Evolutionary conservation across 2,888 invertebrate species (phyloP).

Genomic region (Caenorhabditis panamensis): DNA sequence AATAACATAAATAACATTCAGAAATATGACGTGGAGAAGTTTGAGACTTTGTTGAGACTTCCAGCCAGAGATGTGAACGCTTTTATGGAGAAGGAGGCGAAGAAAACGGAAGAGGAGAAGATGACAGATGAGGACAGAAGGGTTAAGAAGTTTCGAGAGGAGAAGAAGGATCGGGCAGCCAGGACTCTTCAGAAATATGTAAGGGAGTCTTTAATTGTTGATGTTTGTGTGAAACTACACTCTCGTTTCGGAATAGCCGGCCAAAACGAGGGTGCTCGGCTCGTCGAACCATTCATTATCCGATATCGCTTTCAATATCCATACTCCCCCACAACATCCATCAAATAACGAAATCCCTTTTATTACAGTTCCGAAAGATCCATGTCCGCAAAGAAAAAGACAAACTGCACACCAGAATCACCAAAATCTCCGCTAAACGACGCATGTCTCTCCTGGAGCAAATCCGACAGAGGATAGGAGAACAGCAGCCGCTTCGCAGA

Average conservation of each 20-base stretch:
- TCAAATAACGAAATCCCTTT: no score
- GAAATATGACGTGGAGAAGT: conserved; percentile 49
- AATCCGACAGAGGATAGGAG: conserved; percentile 46
- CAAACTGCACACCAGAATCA: conserved; percentile 12
- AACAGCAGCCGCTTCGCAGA: conserved; percentile 36
- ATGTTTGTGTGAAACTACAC: no score
- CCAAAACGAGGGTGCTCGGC: no score
- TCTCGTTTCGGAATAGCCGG: no score
- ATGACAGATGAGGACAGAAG: conserved; percentile 48
- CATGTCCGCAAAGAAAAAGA: conserved; percentile 20
- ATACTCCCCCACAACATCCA: no score
- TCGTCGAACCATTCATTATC: no score
- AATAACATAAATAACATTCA: conserved; percentile 5
- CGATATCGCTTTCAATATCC: no score
- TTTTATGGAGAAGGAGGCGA: conserved; percentile 48
- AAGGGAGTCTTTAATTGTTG: no score
- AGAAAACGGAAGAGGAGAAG: conserved; percentile 45
- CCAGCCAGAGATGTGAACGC: conserved; percentile 48
- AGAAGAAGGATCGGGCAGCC: conserved; percentile 45
- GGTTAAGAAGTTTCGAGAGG: conserved; percentile 16
- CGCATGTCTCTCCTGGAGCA: conserved; percentile 38
- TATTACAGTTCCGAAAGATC: conserved; percentile 43
- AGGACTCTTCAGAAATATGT: conserved; percentile 55
- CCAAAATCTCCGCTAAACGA: conserved; percentile 25
- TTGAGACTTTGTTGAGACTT: conserved; percentile 33